Percentiles rank a stretch among this genome's conserved stretches.
These are phyloP conservation scores for Columba guinea DNA, from an alignment of 2,797 vertebrate species.

Conservation along the genomic window DNA sequence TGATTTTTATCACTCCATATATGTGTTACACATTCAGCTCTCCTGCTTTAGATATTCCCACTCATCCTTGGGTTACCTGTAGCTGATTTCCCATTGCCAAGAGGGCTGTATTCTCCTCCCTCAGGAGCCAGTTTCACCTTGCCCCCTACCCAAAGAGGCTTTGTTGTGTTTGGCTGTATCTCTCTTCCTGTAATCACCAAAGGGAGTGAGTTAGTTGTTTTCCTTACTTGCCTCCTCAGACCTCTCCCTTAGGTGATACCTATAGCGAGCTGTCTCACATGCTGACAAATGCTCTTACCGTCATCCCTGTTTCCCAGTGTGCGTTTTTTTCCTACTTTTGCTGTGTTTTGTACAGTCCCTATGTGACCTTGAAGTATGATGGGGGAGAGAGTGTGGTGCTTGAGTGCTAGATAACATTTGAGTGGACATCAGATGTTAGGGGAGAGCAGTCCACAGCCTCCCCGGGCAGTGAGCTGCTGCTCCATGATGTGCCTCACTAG, in stretches of 20 bases:
- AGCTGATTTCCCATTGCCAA: background rate
- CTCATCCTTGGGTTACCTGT: rapidly evolving
- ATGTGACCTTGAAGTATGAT: background rate
- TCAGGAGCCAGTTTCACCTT: background rate
- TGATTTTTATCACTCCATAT: background rate
- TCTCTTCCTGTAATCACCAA: background rate
- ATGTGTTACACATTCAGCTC: background rate
- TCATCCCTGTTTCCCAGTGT: background rate
- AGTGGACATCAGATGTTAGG: background rate
- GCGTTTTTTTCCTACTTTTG: background rate
- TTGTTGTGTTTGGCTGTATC: rapidly evolving
- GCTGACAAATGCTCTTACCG: background rate
- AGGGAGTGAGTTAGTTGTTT: background rate
- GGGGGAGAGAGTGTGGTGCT: background rate
- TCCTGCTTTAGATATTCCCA: background rate
- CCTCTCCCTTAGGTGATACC: background rate
- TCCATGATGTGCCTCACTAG: background rate
- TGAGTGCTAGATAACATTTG: background rate
- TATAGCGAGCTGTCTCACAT: background rate
- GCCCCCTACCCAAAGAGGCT: background rate
- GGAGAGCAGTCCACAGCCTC: background rate
- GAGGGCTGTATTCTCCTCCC: background rate
- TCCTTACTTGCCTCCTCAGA: background rate
- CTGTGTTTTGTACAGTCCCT: background rate
- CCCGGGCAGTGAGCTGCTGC: background rate